Conservation (phyloP, 1,140 invertebrate species). For the Lanistes nyassanus region DNA sequence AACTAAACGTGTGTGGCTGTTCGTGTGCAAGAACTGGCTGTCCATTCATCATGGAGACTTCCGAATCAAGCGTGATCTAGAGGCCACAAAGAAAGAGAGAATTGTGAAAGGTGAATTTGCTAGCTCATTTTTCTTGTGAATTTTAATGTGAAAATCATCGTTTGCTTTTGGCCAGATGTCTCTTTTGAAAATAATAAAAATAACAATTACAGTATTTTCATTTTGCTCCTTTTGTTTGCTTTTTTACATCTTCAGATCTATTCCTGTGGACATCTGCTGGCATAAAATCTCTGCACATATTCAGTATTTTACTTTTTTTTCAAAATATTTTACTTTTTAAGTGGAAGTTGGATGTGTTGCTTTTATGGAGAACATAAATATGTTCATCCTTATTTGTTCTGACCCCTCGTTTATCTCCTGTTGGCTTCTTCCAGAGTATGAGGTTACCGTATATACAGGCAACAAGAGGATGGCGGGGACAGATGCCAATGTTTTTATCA, state of each 20-base stretch:
- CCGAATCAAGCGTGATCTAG: conserved; percentile 55
- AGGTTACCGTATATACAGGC: conserved; percentile 52
- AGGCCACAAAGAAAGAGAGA: conserved; percentile 37
- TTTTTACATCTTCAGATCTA: background rate
- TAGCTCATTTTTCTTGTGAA: background rate
- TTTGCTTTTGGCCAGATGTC: no score
- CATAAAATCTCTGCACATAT: no score
- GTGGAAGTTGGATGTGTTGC: no score
- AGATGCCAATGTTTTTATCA: conserved; percentile 58
- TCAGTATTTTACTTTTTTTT: no score
- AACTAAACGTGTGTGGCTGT: conserved; percentile 59
- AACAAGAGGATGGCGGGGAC: conserved; percentile 52
- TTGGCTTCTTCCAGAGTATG: conserved; percentile 39
- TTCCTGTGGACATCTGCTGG: background rate
- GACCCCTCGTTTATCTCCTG: no score
- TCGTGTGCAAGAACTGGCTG: conserved; percentile 64
- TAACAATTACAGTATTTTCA: background rate
- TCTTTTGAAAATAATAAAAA: background rate
- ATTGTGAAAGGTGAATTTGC: conserved; percentile 13
- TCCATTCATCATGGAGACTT: conserved; percentile 60
- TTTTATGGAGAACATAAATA: no score
- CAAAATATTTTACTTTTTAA: no score
- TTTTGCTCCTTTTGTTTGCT: background rate
- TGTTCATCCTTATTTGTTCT: no score
- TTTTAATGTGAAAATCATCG: background rate